Evolutionary conservation across 2,797 vertebrate species (phyloP).

Genomic region (Brotula barbata): DNA sequence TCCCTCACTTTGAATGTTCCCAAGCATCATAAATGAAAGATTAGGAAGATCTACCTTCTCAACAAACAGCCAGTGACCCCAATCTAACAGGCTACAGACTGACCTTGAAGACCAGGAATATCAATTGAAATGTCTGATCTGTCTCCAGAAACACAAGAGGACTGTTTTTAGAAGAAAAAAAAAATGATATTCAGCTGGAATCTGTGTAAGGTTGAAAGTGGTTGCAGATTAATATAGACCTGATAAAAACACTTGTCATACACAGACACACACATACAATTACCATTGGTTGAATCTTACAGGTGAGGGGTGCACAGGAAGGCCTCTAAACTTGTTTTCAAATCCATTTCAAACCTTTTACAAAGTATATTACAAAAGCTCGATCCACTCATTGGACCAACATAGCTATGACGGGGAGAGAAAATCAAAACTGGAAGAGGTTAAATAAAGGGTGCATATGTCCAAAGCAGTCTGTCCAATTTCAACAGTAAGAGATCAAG

Average conservation of each 20-base stretch:
- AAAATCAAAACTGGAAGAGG: no score
- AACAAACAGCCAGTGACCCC: neutral
- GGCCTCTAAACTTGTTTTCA: neutral
- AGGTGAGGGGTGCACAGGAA: neutral
- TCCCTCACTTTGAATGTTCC: neutral
- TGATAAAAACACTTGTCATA: neutral
- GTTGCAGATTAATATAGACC: no score
- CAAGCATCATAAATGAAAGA: neutral
- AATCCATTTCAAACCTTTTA: no score
- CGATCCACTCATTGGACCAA: no score
- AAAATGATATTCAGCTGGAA: no score
- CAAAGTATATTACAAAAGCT: no score
- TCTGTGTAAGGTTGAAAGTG: no score
- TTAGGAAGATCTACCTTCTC: neutral
- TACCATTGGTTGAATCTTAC: slow-evolving; percentile 9
- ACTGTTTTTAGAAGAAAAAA: no score
- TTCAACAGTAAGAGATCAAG: no score
- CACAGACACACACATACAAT: neutral
- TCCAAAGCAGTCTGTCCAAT: no score
- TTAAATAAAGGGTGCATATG: no score
- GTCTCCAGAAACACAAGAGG: neutral
- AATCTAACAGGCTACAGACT: neutral
- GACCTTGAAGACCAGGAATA: neutral
- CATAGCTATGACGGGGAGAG: no score
- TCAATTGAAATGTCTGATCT: neutral